Conservation (phyloP, 2,113 vertebrate species). For the Spea multiplicata region DNA sequence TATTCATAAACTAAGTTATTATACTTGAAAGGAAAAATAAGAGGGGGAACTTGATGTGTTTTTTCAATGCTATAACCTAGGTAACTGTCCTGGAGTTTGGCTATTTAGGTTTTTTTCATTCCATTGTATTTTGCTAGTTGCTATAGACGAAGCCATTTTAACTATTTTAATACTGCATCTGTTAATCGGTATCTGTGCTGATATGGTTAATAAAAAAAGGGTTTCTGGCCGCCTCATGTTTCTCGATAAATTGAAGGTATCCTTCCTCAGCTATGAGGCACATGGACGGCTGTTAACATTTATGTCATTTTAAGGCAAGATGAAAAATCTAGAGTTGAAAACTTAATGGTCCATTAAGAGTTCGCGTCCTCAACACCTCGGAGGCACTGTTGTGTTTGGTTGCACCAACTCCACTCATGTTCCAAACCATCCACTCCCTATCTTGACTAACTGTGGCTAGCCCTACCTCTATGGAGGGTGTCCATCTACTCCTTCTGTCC, state of each 20-base stretch:
- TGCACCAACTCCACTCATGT: too few species aligned
- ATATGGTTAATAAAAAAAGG: background rate
- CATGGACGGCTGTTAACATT: too few species aligned
- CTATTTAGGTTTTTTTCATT: constrained; percentile 10
- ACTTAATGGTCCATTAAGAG: too few species aligned
- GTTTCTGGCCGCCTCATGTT: background rate
- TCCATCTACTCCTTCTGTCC: too few species aligned
- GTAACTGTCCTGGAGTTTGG: constrained; percentile 12
- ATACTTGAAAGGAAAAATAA: constrained; percentile 58
- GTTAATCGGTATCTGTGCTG: background rate
- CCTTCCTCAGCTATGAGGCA: background rate
- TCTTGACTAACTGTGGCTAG: too few species aligned
- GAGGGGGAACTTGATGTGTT: constrained; percentile 20
- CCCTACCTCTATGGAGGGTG: too few species aligned
- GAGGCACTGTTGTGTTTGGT: too few species aligned
- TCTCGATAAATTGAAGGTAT: background rate
- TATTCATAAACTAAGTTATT: constrained; percentile 75
- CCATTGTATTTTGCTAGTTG: background rate
- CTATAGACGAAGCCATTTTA: constrained; percentile 19
- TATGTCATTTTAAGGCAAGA: too few species aligned
- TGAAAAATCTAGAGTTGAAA: too few species aligned
- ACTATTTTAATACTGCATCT: constrained; percentile 10
- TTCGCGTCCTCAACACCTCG: too few species aligned
- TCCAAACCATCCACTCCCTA: too few species aligned
- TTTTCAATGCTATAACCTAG: constrained; percentile 25